A percentile compares a stretch with the other conserved stretches of the same genome.
These are phyloP conservation scores for Geotrypetes seraphini DNA, from an alignment of 2,797 vertebrate genomes.

Conservation along the genomic window DNA sequence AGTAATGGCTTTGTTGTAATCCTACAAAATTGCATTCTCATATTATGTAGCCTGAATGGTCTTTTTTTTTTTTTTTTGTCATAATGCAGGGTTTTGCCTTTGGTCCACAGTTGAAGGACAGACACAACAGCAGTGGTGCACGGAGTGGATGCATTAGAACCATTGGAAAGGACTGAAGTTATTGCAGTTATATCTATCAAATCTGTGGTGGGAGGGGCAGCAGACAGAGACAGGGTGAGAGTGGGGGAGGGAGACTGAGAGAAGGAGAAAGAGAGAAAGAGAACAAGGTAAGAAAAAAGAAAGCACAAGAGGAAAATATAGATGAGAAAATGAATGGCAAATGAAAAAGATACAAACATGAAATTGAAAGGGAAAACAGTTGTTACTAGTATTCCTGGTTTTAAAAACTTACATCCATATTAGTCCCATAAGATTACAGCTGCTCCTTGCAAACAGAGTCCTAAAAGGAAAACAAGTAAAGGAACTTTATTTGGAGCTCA, in stretches of 20 bases:
- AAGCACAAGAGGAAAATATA: constrained; percentile 17
- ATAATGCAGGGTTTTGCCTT: constrained; percentile 53
- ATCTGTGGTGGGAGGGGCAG: too few relatives aligned
- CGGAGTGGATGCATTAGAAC: constrained; percentile 50
- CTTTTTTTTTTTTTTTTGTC: constrained; percentile 15
- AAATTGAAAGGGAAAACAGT: constrained; percentile 25
- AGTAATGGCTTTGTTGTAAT: constrained; percentile 67
- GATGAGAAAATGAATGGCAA: not conserved
- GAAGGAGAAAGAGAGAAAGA: constrained; percentile 24
- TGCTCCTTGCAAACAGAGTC: constrained; percentile 62
- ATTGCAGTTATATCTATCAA: constrained; percentile 59
- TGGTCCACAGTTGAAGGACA: constrained; percentile 60
- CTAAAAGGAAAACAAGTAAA: constrained; percentile 48
- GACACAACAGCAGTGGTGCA: constrained; percentile 45
- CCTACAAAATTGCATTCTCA: constrained; percentile 60
- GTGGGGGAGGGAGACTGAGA: constrained; percentile 22
- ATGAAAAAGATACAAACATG: constrained; percentile 10
- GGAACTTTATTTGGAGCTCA: constrained; percentile 53
- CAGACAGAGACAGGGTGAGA: constrained; percentile 26
- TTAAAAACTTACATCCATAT: constrained; percentile 68
- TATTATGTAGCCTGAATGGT: constrained; percentile 43
- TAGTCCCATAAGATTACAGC: constrained; percentile 66
- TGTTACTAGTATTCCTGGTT: constrained; percentile 55
- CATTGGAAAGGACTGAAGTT: constrained; percentile 52
- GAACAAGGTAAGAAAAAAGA: constrained; percentile 18